These are phyloP conservation scores for Cybosia mesomella DNA, from an alignment of 2,888 invertebrate genomes.

Conservation along the genomic window DNA sequence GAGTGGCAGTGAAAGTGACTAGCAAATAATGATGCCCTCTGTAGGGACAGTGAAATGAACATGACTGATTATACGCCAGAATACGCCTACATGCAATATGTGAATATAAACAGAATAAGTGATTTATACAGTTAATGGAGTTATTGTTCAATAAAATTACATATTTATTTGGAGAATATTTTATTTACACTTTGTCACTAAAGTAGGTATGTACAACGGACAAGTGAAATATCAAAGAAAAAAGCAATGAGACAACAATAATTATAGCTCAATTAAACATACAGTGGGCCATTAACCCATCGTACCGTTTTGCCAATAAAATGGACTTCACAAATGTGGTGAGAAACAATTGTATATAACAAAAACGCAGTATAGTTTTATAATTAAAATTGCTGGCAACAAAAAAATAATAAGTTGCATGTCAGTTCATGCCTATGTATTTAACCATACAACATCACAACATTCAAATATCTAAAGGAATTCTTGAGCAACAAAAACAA, in stretches of 20 bases:
- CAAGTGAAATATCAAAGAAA: slow-evolving; percentile 67
- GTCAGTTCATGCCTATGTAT: slow-evolving; percentile 35
- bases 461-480: slow-evolving; percentile 51
- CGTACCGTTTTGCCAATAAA: slow-evolving; percentile 32
- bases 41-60: slow-evolving; percentile 19
- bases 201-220: slow-evolving; percentile 75
- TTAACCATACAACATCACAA: slow-evolving; percentile 49
- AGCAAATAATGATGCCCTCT: slow-evolving; percentile 50
- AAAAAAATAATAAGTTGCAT: slow-evolving; percentile 27
- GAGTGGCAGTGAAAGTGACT: slow-evolving; percentile 80
- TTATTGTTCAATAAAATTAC: slow-evolving; percentile 72
- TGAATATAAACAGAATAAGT: slow-evolving; percentile 39
- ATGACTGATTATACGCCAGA: slow-evolving; percentile 28
- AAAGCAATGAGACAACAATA: slow-evolving; percentile 56
- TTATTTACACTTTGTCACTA: slow-evolving; percentile 83
- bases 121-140: slow-evolving; percentile 56
- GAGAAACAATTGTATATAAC: slow-evolving; percentile 41
- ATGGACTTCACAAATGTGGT: slow-evolving; percentile 25
- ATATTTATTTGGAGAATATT: slow-evolving; percentile 79
- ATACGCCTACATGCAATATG: slow-evolving; percentile 29
- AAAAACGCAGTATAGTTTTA: slow-evolving; percentile 36
- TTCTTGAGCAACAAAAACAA: slow-evolving; percentile 67
- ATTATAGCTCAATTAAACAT: slow-evolving; percentile 35
- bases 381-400: slow-evolving; percentile 16
- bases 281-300: slow-evolving; percentile 1